Evolutionary conservation across 2,888 invertebrate species (phyloP).

Genomic region (Panorpa germanica): DNA sequence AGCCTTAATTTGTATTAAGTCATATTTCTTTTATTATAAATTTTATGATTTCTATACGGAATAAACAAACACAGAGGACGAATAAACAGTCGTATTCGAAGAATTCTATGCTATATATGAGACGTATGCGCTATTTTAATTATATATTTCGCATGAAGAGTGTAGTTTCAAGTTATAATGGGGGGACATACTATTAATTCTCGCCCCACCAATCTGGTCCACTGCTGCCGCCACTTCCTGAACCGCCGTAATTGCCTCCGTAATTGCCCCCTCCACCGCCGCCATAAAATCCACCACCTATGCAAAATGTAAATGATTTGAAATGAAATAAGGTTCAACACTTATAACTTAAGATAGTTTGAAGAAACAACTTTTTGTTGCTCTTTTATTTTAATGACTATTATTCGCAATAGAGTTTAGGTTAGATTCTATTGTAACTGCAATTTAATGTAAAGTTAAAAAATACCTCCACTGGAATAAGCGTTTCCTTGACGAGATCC

Average conservation of each 20-base stretch:
- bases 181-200: no score
- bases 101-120: no score
- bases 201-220: constrained; percentile 29
- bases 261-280: constrained; percentile 25
- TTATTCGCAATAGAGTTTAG: constrained; percentile 15
- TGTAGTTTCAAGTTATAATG: no score
- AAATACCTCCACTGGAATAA: background rate
- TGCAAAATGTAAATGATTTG: background rate
- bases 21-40: no score
- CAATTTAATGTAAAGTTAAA: constrained; percentile 4
- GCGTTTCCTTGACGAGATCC: constrained; percentile 20
- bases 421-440: no score
- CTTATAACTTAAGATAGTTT: constrained; percentile 9
- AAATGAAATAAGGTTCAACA: constrained; percentile 1
- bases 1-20: no score
- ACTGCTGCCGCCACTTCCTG: constrained; percentile 22
- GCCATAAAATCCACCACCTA: constrained; percentile 7
- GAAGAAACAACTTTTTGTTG: constrained; percentile 7
- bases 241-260: constrained; percentile 27
- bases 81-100: no score
- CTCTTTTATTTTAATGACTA: constrained; percentile 6
- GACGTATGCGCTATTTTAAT: no score
- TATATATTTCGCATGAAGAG: no score
- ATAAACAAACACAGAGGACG: no score
- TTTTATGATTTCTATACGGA: no score